Base-by-base conservation (phyloP, 2,888 invertebrate genomes). In the Celastrina argiolus region DNA sequence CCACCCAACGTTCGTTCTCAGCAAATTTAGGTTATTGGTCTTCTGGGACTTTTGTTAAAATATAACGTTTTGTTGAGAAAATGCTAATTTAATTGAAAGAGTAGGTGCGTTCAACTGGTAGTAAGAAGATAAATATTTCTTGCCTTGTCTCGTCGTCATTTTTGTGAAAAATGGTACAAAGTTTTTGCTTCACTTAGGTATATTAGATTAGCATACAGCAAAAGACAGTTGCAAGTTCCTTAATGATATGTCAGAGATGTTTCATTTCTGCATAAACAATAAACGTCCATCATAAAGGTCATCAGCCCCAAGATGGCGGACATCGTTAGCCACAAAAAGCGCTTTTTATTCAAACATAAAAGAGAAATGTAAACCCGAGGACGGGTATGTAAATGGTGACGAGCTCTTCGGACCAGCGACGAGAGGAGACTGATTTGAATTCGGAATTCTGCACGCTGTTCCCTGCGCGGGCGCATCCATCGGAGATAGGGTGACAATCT, bases 361-460 rank as follows among this genome's bases (percentile, higher is more conserved):
- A 78, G 74, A 80, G 79, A 80, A 81, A 83, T 80, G 80, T 79
- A 76, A 72, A 73, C 81, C 79, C 82, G 83, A 84, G 80, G 78
- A 80, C 81, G 76, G 78, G 85, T 78, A 89, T 88, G 89, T 85
- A 87, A 88, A 90, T 89, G 39, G 71, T 68, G 83, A 81, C 82
- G 79, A 79, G 79, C 78, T 82, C 78, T 72, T 77, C 75, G 77
- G 78, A 75, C 82, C 76, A 80, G 73, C 73, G 79, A 82, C 82
- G 79, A 78, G 81, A 79, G 76, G 74, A 80, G 84, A 88, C 84
- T 87, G 88, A 89, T 89, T 90, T 90, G 88, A 89, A 90, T 90
- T 87, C 85, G 82, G 88, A 82, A 86, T 83, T 80, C 76, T 75
- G 65, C 42, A 58, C 56, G 56, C 73, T 75, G 78, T 74, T 71